Evolutionary conservation across 1,140 invertebrate species (phyloP).

Genomic region (Acyrthosiphon pisum): DNA sequence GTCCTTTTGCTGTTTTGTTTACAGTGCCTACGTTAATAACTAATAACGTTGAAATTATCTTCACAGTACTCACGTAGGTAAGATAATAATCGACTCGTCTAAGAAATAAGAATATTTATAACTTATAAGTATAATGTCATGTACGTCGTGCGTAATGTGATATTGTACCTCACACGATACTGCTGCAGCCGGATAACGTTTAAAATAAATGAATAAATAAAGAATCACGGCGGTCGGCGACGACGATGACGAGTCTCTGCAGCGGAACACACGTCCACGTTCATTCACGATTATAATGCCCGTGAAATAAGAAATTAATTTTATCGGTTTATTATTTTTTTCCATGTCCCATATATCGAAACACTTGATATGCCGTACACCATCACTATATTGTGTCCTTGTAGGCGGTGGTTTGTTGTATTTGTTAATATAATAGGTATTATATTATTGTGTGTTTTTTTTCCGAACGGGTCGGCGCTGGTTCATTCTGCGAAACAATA

Average conservation of each 20-base stretch:
- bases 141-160: background rate
- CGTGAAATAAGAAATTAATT: slow-evolving; percentile 36
- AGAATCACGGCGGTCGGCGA: background rate
- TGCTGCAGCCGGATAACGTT: background rate
- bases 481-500: background rate
- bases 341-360: background rate
- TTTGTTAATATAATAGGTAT: background rate
- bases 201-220: background rate
- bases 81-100: background rate
- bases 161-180: background rate
- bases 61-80: background rate
- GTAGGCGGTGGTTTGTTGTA: background rate
- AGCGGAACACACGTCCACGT: background rate
- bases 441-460: background rate
- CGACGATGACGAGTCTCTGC: background rate
- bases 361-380: background rate
- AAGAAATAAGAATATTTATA: background rate
- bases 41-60: background rate
- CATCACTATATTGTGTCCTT: background rate
- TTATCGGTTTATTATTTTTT: slow-evolving; percentile 38
- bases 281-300: background rate
- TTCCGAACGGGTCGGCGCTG: background rate
- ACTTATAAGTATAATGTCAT: background rate
- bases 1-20: background rate
- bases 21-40: background rate